Base-by-base conservation (phyloP, 2,888 invertebrate genomes). In the Eupsilia transversa region DNA sequence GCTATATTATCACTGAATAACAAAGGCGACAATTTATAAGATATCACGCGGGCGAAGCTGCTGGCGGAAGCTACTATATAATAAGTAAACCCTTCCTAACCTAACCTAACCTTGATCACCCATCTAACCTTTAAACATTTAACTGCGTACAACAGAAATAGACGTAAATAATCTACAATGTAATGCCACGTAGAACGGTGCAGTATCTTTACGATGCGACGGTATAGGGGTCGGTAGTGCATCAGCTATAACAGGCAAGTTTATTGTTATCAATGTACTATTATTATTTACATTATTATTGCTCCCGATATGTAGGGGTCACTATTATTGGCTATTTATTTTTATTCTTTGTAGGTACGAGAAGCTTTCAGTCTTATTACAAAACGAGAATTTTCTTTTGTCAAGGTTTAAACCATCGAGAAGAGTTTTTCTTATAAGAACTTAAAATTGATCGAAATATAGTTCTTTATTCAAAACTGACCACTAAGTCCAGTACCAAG, bases 171-270 rank as follows among this genome's bases (percentile, higher is more conserved):
- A 59, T 30, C 17, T 49, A 72, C 80, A 77, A 77, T 72, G 82
- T 80, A 61, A 20, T 3, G 46, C 10, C 59, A 56, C 75, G 66
- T 77, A 77, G 59, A 67, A 57, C 43, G 10, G 65, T 3, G 41
- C 52, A 38, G 56, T 72, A 80, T 81, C 67, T 64, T 82, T 54
- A 63, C 52, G 41, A 73, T 68, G n/a, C 56, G 43, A 52, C 63
- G 59, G 30, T 75, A 80, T 82, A 73, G 68, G 70, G 83, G 82
- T 82, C 82, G 54, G 46, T 5, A 71, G 82, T 73, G 73, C 73
- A 83, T 80, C 80, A 35, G 23, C 20, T 30, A 76, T 83, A 83
- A 80, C 57, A 66, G 33, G 27, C 66, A 57, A 72, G 64, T 80
- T 72, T 82, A 82, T 79, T 79, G 66, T 82, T 76, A 73, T 73